Base-by-base conservation (phyloP, 2,888 invertebrate species). In the Lasius platythorax region DNA sequence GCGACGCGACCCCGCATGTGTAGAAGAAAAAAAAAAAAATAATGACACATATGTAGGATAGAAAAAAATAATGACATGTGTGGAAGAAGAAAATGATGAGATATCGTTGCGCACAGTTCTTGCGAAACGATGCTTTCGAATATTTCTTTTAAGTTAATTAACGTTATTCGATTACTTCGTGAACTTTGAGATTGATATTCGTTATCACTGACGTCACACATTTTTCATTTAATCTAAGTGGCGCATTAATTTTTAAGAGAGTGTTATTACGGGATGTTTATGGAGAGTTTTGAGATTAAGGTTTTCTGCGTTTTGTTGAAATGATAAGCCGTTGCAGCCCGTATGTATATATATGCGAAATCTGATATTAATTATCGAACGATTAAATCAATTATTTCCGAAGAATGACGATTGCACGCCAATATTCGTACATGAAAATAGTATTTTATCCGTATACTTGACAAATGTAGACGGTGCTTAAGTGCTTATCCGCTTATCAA, bases 391-490 rank as follows among this genome's bases (percentile, higher is more conserved):
- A 64, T 76, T 50, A 66, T 66, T 23, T 37, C 12, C 1, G 15
- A 75, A 8, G 15, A 5, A 76, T 64, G 33, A 63, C 63, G 75
- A 46, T 75, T 75, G 46, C 30, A 75, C 9, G 63, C 28, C 33
- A 63, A 46, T 63, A 33, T 46, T 15, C 33, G 46, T 66, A 63
- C 23, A 78, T 78, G 78, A 70, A 78, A 78, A 78, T 78, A 78
- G 78, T 78, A 78, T 70, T 78, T 58, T 70, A 78, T 68, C 72
- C 78, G 40, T 70, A 50, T 66, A 56, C 78, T 78, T 43, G 78
- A 78, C 40, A 70, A 56, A 78, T n/a, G 40, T 70, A 78, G 78
- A 78, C 70, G n/a, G 56, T 56, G 70, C 78, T 78, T 78, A 78
- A 68, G 70, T 78, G 78, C 78, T 78, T 78, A 56, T 78, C 50